These are phyloP conservation scores for Mirza zaza DNA, from an alignment of 2,113 vertebrate genomes.

Conservation along the genomic window DNA sequence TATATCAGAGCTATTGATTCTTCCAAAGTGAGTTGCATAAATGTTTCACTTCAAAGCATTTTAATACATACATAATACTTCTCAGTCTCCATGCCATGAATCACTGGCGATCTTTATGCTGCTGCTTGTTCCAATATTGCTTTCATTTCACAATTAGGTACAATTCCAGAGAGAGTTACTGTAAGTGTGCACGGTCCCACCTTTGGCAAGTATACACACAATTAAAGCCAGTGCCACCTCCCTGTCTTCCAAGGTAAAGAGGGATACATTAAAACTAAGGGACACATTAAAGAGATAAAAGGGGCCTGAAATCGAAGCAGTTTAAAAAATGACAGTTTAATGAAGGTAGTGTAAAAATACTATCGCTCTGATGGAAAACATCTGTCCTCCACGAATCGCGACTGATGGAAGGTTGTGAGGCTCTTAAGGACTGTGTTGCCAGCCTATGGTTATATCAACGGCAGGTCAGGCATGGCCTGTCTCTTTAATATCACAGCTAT, in stretches of 20 bases:
- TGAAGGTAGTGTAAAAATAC: constrained; percentile 82
- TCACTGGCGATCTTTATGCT: constrained; percentile 32
- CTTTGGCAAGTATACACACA: constrained; percentile 59
- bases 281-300: constrained; percentile 80
- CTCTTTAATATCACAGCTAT: constrained; percentile 64
- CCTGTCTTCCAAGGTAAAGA: constrained; percentile 68
- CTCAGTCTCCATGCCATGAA: background rate
- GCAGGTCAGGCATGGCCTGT: constrained; percentile 60
- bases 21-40: constrained; percentile 54
- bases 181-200: background rate
- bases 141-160: background rate
- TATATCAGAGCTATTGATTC: constrained; percentile 43
- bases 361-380: constrained; percentile 80
- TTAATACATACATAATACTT: constrained; percentile 50
- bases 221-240: constrained; percentile 73
- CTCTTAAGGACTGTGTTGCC: constrained; percentile 65
- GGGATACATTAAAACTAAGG: constrained; percentile 82
- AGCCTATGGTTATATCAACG: constrained; percentile 59
- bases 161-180: background rate
- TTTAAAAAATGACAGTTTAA: constrained; percentile 85
- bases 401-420: constrained; percentile 72
- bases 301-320: constrained; percentile 78
- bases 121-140: background rate
- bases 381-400: constrained; percentile 72
- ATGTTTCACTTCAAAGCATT: constrained; percentile 52